Evolutionary conservation across 2,888 invertebrate species (phyloP).

Genomic region (Epinotia bilunana): DNA sequence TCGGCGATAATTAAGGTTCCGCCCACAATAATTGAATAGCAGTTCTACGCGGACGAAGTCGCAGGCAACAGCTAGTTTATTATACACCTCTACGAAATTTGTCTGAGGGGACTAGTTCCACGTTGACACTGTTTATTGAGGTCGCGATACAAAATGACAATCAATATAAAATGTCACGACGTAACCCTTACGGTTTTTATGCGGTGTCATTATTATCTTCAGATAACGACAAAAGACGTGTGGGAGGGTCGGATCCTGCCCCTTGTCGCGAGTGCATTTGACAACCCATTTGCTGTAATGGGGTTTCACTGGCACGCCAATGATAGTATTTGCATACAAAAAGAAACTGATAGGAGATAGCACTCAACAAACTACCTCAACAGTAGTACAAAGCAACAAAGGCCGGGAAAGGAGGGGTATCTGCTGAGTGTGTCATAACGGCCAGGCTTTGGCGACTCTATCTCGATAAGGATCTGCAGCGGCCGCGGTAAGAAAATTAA

Average conservation of each 20-base stretch:
- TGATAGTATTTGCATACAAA: conserved; percentile 29
- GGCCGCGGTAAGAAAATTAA: too few relatives aligned
- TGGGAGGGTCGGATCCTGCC: conserved; percentile 17
- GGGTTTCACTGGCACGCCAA: conserved; percentile 20
- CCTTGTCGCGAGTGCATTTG: conserved; percentile 27
- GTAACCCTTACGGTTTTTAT: conserved; percentile 28
- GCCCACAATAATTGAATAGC: too few relatives aligned
- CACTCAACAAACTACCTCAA: background rate
- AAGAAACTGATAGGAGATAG: conserved; percentile 26
- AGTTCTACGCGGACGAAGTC: too few relatives aligned
- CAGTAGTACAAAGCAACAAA: background rate
- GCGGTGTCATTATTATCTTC: conserved; percentile 30
- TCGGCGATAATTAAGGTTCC: too few relatives aligned
- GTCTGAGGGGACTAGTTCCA: background rate
- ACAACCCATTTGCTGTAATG: conserved; percentile 31
- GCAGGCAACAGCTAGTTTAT: too few relatives aligned
- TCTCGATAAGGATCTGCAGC: background rate
- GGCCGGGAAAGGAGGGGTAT: background rate
- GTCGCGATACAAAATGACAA: conserved; percentile 20
- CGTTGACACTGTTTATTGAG: conserved; percentile 16
- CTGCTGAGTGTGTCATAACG: background rate
- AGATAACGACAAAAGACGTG: conserved; percentile 29
- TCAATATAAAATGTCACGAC: conserved; percentile 30
- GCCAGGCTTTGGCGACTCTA: background rate
- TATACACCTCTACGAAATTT: background rate